Conservation (phyloP, 2,113 vertebrate species). For the Eulacestoma nigropectus region DNA sequence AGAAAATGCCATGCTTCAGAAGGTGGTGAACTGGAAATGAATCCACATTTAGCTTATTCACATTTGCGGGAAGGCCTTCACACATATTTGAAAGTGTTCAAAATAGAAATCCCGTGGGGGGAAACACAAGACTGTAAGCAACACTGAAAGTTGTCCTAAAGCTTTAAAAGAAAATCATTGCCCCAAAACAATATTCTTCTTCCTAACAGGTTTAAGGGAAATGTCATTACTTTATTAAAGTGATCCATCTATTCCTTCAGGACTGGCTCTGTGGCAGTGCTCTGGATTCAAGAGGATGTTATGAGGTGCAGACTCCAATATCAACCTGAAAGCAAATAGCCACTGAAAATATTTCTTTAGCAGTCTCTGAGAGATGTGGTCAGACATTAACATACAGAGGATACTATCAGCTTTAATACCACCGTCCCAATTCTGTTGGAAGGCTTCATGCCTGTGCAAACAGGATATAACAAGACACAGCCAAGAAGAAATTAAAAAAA, state of each 20-base stretch:
- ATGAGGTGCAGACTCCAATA: neutral
- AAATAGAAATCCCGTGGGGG: neutral
- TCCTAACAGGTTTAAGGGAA: conserved; percentile 38
- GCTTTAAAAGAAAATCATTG: neutral
- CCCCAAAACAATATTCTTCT: neutral
- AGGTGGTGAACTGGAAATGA: neutral
- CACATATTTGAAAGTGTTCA: neutral
- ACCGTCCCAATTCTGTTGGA: neutral
- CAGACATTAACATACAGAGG: neutral
- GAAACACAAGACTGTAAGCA: neutral
- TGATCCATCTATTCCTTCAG: neutral
- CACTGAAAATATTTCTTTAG: neutral
- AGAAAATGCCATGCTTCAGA: neutral
- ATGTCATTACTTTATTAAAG: conserved; percentile 47
- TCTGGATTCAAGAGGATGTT: neutral
- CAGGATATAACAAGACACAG: neutral
- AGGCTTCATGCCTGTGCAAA: neutral
- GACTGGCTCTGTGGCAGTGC: neutral
- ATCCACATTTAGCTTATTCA: conserved; percentile 18
- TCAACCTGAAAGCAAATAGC: neutral
- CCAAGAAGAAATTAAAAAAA: neutral
- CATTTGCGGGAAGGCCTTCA: neutral
- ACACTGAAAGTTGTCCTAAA: neutral
- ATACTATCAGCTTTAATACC: neutral
- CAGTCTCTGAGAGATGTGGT: neutral